Base-by-base conservation (phyloP, 1,140 invertebrate species). In the Branchinecta lynchi region DNA sequence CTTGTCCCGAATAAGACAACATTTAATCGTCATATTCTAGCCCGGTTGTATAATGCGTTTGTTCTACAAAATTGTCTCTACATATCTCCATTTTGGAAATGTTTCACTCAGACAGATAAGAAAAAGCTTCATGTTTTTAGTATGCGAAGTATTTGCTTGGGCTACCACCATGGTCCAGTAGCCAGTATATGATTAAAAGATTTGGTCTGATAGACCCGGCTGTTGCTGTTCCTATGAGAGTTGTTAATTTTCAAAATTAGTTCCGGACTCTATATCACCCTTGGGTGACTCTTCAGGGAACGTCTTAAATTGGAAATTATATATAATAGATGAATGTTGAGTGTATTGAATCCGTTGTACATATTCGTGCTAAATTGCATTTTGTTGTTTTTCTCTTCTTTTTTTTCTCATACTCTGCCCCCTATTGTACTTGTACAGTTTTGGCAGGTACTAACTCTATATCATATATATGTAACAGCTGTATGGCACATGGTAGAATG, bases 71-170 rank as follows among this genome's bases (percentile, higher is more conserved):
- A 51, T 51, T 51, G 9, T 51, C 9, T 51, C 9, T 51, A 51
- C 46, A 51, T 51, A 51, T 51, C 46, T 51, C 46, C 46, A n/a
- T 51, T 51, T 51, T 51, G 46, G 46, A 51, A 51, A 51, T 51
- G 46, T 51, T 51, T 51, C 46, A 51, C 46, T 51, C 46, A 51
- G 46, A 51, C 46, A 51, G 46, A 51, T 51, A 51, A 51, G 46
- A 51, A 51, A 51, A 51, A 51, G 46, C 46, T 51, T 9, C 46
- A n/a, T 51, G n/a, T 51, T 51, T 51, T 51, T 9, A 51, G 46
- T 51, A 51, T 51, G 46, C n/a, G 9, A 51, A 51, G 46, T 51
- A 51, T 51, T 51, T 51, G 9, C 46, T 51, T n/a, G n/a, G n/a
- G n/a, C n/a, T n/a, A n/a, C n/a, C n/a, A n/a, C n/a, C n/a, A n/a